A percentile compares a stretch with the other conserved stretches of the same genome.
These are phyloP conservation scores for Nothobranchius furzeri DNA, from an alignment of 2,113 vertebrate genomes.

Conservation along the genomic window DNA sequence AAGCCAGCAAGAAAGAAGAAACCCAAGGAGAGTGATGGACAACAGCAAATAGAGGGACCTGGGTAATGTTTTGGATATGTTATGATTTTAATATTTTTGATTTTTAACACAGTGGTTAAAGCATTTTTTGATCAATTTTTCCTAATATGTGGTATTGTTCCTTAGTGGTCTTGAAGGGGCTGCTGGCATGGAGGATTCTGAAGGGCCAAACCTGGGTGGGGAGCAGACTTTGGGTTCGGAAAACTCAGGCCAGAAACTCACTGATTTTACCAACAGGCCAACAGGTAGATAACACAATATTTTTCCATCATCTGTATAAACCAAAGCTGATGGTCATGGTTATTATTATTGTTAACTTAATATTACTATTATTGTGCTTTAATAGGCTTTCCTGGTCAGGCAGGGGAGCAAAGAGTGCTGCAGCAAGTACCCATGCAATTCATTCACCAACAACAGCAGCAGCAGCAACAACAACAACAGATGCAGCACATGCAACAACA, in stretches of 20 bases:
- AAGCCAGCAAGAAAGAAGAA: constrained; percentile 98
- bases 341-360: background rate
- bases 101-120: background rate
- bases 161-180: constrained; percentile 82
- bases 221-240: constrained; percentile 90
- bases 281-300: constrained; percentile 74
- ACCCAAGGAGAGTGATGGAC: constrained; percentile 81
- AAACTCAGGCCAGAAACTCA: constrained; percentile 84
- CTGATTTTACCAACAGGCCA: constrained; percentile 90
- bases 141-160: constrained; percentile 9
- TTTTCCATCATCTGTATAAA: background rate
- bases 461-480: constrained; percentile 65
- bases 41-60: constrained; percentile 86
- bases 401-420: constrained; percentile 91
- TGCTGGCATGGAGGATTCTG: constrained; percentile 88
- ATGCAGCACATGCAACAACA: constrained; percentile 70
- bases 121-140: background rate
- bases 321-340: too few relatives aligned
- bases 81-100: background rate
- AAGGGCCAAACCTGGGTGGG: constrained; percentile 83
- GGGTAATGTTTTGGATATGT: constrained; percentile 80
- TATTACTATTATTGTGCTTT: constrained; percentile 10
- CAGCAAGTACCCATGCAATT: constrained; percentile 94
- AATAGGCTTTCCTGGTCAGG: constrained; percentile 88
- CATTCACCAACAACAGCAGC: constrained; percentile 78